A percentile compares a stretch with the other conserved stretches of the same genome.
Conservation (phyloP, 2,797 vertebrate species). For the Paramormyrops hopkinsi region DNA sequence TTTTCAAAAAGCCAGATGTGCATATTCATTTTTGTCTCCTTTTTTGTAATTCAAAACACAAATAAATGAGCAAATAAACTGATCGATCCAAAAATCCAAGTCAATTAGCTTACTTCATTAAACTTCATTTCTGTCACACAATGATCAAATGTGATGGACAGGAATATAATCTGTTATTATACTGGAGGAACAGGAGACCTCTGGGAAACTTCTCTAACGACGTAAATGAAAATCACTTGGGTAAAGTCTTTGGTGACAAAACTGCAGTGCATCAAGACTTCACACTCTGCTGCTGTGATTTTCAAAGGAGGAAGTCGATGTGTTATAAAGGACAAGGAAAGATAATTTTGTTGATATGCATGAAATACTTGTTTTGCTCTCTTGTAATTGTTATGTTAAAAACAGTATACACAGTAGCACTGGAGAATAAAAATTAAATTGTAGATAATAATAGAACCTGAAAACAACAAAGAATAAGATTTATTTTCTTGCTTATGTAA, state of each 20-base stretch:
- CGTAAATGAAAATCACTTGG: not conserved
- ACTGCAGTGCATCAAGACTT: not conserved
- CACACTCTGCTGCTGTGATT: not conserved
- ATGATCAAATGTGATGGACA: not conserved
- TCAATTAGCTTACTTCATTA: conserved; percentile 9
- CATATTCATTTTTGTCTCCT: not conserved
- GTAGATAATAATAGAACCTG: not conserved
- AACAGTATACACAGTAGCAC: not conserved
- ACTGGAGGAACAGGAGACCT: not conserved
- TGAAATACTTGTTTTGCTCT: not conserved
- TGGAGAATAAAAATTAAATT: not conserved
- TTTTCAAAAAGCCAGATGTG: not conserved
- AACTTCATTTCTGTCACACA: conserved; percentile 3
- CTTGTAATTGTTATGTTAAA: not conserved
- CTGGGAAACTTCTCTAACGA: not conserved
- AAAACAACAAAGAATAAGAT: not conserved
- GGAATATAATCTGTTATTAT: not conserved
- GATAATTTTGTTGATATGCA: not conserved
- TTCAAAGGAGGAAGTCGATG: not conserved
- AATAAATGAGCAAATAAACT: not conserved
- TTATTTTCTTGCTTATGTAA: not conserved
- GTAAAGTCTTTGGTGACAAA: not conserved
- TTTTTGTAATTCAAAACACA: not conserved
- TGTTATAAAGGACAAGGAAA: not conserved
- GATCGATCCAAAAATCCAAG: not conserved